Evolutionary conservation across 35 echinoderm and acorn worm species (phyloP).

Genomic region (Heliocidaris erythrogramma): DNA sequence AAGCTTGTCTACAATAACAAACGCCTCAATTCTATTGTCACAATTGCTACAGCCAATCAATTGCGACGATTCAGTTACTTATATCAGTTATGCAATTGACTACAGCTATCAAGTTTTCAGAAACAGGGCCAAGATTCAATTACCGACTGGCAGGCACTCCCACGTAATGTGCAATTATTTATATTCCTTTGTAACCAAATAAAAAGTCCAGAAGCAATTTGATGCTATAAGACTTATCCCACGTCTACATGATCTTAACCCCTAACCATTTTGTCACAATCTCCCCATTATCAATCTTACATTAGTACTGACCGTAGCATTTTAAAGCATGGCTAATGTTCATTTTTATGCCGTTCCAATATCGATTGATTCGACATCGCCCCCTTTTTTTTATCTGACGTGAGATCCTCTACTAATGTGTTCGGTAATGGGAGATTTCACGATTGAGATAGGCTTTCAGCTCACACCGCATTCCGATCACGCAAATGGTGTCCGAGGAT

Average conservation of each 20-base stretch:
- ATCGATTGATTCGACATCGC: not conserved
- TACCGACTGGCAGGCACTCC: no score
- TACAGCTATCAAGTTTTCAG: no score
- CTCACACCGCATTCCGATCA: not conserved
- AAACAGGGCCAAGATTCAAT: no score
- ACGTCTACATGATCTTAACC: not conserved
- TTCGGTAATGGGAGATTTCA: not conserved
- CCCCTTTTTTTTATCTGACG: not conserved
- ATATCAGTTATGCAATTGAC: no score
- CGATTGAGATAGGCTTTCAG: not conserved
- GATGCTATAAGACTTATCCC: no score
- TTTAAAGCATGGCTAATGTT: not conserved
- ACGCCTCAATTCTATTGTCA: no score
- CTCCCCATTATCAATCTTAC: not conserved
- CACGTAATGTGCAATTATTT: no score
- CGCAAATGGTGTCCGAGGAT: not conserved
- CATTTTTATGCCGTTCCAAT: not conserved
- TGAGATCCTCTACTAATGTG: not conserved
- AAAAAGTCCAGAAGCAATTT: no score
- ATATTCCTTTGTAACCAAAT: no score
- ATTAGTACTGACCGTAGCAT: not conserved
- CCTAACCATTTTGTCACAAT: not conserved
- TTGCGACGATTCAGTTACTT: no score
- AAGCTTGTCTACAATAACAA: no score
- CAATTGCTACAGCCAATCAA: no score